phyloP scores from a whole-genome alignment of 2,888 invertebrate species.

The Synanthedon myopaeformis region DNA sequence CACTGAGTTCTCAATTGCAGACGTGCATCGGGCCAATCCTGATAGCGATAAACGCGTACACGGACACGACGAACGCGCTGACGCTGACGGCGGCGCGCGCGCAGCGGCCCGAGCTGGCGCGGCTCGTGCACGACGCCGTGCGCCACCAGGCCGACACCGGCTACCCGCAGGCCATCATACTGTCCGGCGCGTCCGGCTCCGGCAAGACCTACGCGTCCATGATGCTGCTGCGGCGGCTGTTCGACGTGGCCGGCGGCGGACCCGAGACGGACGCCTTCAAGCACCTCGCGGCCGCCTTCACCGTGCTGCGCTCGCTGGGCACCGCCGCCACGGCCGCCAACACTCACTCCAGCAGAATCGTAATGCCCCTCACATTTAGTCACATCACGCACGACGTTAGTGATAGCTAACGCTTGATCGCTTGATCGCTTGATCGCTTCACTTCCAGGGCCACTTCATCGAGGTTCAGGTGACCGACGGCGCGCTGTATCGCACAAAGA shows the following conservation, averaged over 20 bases:
- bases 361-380: conserved; percentile 30
- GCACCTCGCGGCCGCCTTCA: conserved; percentile 94
- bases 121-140: conserved; percentile 91
- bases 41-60: conserved; percentile 90
- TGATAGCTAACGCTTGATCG: too few relatives aligned
- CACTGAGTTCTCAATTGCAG: conserved; percentile 60
- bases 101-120: conserved; percentile 86
- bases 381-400: conserved; percentile 15
- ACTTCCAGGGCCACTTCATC: conserved; percentile 92
- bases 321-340: conserved; percentile 92
- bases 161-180: conserved; percentile 94
- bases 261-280: conserved; percentile 96
- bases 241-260: conserved; percentile 94
- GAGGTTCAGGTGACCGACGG: conserved; percentile 97
- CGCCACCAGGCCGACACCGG: conserved; percentile 95
- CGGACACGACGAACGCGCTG: conserved; percentile 87
- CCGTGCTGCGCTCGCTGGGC: conserved; percentile 90
- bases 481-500: conserved; percentile 93
- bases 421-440: too few relatives aligned
- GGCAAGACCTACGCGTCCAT: conserved; percentile 95
- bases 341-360: conserved; percentile 93
- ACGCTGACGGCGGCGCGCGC: conserved; percentile 83
- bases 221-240: conserved; percentile 89
- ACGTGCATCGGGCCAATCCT: conserved; percentile 93
- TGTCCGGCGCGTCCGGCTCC: conserved; percentile 90